These are phyloP conservation scores for Podiceps cristatus DNA, from an alignment of 2,113 vertebrate genomes.

Conservation along the genomic window DNA sequence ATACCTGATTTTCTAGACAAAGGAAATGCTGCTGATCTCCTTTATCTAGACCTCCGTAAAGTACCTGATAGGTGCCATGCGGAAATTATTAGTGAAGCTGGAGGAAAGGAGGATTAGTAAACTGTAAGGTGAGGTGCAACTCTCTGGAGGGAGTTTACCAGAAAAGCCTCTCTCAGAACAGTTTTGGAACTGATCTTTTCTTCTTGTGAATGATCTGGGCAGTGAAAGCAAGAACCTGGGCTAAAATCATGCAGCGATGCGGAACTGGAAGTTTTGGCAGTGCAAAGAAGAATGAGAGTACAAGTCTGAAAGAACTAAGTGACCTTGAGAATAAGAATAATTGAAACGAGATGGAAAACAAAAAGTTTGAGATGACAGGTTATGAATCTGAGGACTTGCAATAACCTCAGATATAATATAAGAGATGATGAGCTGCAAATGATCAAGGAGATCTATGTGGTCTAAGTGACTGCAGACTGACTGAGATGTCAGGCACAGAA, in stretches of 20 bases:
- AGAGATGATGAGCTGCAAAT: not conserved
- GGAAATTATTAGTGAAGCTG: constrained; percentile 36
- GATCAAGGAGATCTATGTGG: not conserved
- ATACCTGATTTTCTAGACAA: constrained; percentile 57
- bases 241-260: not conserved
- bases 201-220: not conserved
- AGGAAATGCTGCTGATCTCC: constrained; percentile 41
- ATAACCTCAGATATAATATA: not conserved
- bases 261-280: not conserved
- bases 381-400: not conserved
- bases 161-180: not conserved
- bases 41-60: constrained; percentile 61
- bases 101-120: constrained; percentile 53
- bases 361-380: not conserved
- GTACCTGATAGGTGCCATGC: constrained; percentile 55
- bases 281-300: not conserved
- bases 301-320: not conserved
- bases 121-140: constrained; percentile 13
- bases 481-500: not conserved
- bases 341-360: not conserved
- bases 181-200: constrained; percentile 22
- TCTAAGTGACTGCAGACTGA: not conserved
- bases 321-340: constrained; percentile 21
- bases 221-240: constrained; percentile 13
- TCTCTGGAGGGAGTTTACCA: constrained; percentile 21